phyloP scores from a whole-genome alignment of 2,113 vertebrate genomes.

The Cromileptes altivelis region DNA sequence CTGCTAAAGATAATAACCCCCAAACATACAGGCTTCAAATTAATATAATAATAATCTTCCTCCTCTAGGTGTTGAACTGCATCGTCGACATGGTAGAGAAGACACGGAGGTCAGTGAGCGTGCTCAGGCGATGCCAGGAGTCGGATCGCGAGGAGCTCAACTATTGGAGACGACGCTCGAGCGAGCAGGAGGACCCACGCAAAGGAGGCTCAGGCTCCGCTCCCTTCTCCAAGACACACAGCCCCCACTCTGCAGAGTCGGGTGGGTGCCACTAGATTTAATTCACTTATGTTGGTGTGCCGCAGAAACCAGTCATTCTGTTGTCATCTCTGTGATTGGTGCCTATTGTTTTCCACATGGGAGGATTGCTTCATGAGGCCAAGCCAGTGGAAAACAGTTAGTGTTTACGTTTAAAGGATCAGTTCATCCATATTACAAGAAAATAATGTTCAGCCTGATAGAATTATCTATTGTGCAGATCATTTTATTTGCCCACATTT shows the following conservation, averaged over 20 bases:
- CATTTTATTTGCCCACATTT: neutral
- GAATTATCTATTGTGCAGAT: neutral
- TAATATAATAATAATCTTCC: neutral
- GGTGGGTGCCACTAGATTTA: slow-evolving; percentile 81
- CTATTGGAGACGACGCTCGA: slow-evolving; percentile 94
- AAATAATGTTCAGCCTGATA: neutral
- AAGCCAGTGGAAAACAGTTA: slow-evolving; percentile 1
- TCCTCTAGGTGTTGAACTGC: slow-evolving; percentile 92
- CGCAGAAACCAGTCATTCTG: neutral
- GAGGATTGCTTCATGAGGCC: slow-evolving; percentile 1
- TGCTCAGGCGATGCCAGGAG: slow-evolving; percentile 96
- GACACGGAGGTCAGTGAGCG: slow-evolving; percentile 94
- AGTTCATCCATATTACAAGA: neutral
- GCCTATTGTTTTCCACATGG: slow-evolving; percentile 3
- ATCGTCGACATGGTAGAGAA: slow-evolving; percentile 99
- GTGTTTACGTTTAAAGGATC: neutral
- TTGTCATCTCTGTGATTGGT: neutral
- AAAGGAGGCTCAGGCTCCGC: slow-evolving; percentile 83
- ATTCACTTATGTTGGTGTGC: neutral
- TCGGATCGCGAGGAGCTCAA: slow-evolving; percentile 96
- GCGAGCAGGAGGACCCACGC: slow-evolving; percentile 91
- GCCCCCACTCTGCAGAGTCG: slow-evolving; percentile 89
- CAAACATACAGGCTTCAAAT: neutral
- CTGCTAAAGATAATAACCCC: too few species aligned
- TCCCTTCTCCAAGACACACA: slow-evolving; percentile 91